Base-by-base conservation (phyloP, 2,113 vertebrate genomes). In the Cyprichromis sp. region DNA sequence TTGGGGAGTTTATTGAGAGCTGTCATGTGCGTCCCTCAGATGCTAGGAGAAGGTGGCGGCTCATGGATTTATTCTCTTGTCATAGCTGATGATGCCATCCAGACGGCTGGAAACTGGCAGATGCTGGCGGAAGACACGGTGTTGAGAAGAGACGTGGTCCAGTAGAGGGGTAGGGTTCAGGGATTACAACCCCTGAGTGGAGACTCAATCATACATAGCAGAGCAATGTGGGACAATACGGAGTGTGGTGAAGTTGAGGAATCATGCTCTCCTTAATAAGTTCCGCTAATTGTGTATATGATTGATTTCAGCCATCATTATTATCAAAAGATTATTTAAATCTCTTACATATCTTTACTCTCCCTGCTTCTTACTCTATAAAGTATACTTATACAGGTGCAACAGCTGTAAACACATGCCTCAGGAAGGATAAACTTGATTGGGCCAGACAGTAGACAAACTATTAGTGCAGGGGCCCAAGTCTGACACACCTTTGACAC, bases 41-140 rank as follows among this genome's bases (percentile, higher is more conserved):
- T 91, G 86, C 87, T 89, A 82, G 90, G 89, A 87, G 86, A 88
- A 31, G 79, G 90, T 57, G 84, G 85, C 19, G 26, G 29, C 68
- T 88, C 86, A 29, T 81, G 89, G 91, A 95, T 96, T 92, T 95
- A 95, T 96, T 95, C 92, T 92, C 95, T 95, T 96, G 95, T 96
- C 95, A 96, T 90, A 52, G 89, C 80, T 85, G 92, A 93, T 95
- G 95, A 95, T 93, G 91, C 90, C 91, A 91, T 92, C 87, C 88
- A 80, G 91, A 87, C 50, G 87, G 83, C 40, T 84, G 81, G 89
- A 87, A 79, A 90, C 86, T 85, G 87, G 89, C 84, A 90, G 88
- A 86, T 89, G 89, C 87, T 91, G 82, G 85, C 45, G 92, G 83
- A 86, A 88, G 82, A 87, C 85, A 78, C 42, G 80, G 87, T 57